Conservation (phyloP, 2,113 vertebrate genomes). For the Passer montanus region DNA sequence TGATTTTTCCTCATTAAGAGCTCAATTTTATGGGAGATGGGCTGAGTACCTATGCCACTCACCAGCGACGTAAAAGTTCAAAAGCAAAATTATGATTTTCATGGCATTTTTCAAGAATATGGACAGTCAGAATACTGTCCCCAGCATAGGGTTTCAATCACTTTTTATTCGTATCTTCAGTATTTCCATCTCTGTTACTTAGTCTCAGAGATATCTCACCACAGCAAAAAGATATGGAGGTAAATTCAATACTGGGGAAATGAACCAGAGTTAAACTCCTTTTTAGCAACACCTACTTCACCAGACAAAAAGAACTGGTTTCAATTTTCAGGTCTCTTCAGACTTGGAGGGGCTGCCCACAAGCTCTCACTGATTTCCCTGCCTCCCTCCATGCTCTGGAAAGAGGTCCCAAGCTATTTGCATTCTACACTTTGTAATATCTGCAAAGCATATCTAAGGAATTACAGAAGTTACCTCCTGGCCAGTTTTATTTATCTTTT, state of each 20-base stretch:
- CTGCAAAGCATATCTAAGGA: slow-evolving; percentile 22
- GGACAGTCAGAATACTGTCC: neutral
- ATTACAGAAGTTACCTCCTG: slow-evolving; percentile 37
- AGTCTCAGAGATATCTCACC: neutral
- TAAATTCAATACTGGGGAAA: neutral
- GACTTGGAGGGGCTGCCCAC: neutral
- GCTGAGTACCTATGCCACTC: neutral
- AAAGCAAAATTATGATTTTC: neutral
- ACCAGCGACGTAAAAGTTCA: neutral
- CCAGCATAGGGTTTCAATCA: neutral
- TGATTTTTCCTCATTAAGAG: neutral
- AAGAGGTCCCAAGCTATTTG: neutral
- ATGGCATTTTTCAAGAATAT: neutral
- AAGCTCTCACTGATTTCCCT: neutral
- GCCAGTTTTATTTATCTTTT: slow-evolving; percentile 54
- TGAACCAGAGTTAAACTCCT: neutral
- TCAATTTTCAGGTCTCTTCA: neutral
- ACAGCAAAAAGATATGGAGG: neutral
- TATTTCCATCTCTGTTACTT: neutral
- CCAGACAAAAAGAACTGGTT: neutral
- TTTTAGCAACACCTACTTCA: neutral
- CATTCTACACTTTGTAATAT: neutral
- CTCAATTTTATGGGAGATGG: neutral
- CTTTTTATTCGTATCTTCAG: neutral
- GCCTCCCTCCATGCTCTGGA: neutral